Percentiles rank a stretch among this genome's conserved stretches.
These are phyloP conservation scores for Scolopax rusticola DNA, from an alignment of 2,797 vertebrate genomes.

Conservation along the genomic window DNA sequence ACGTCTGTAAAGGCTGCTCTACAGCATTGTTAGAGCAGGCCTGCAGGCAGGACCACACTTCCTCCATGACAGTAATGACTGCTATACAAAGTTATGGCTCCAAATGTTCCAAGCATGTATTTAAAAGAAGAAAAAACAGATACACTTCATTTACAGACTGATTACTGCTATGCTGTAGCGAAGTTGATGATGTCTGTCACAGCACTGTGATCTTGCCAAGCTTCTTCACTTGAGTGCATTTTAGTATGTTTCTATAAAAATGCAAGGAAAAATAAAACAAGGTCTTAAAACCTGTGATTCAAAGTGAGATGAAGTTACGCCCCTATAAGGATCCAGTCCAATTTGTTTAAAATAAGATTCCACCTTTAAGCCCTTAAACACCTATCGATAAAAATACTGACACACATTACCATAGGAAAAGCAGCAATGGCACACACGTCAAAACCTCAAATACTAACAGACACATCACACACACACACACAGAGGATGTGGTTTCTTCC, in stretches of 20 bases:
- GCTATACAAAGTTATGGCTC: background rate
- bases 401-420: background rate
- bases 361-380: background rate
- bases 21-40: background rate
- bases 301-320: background rate
- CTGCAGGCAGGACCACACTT: background rate
- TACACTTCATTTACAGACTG: background rate
- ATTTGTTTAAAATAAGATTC: background rate
- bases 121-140: background rate
- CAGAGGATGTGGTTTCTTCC: background rate
- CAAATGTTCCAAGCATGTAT: background rate
- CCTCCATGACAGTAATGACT: background rate
- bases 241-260: constrained; percentile 36
- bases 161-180: background rate
- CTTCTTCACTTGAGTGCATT: background rate
- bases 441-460: background rate
- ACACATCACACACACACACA: background rate
- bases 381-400: background rate
- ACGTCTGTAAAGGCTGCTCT: background rate
- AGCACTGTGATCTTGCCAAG: constrained; percentile 7
- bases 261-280: background rate
- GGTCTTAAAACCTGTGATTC: constrained; percentile 21
- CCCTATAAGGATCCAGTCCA: background rate
- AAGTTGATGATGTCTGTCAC: constrained; percentile 11
- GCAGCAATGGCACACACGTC: background rate